Evolutionary conservation across 2,888 invertebrate genomes (phyloP), one percentile per base, ranked within the genome.

Genomic region (Aphidius colemani): DNA sequence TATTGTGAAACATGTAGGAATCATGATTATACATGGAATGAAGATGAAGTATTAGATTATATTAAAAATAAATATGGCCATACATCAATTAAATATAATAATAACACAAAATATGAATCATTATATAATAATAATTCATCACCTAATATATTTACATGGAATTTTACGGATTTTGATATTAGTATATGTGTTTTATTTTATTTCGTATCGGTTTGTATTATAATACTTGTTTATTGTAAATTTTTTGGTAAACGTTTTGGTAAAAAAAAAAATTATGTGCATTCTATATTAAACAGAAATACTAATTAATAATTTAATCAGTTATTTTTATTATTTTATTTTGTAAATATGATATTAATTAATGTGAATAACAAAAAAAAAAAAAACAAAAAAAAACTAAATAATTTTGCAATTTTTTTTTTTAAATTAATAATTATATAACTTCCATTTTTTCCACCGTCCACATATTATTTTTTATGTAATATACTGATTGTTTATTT

Each of bases 161-260:
- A 87, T 59, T 87, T 90, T 81, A 88, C 88, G 74, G 84, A 85
- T 76, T 84, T 89, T 81, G 92, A 92, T 81, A 88, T 92, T 80
- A 89, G 91, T 78, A 87, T 92, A 84, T 89, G 91, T 81, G 88
- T 92, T 82, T 84, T 91, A 71, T 85, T 93, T 75, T 92, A 92
- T 83, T 84, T 90, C 75, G 87, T 88, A 78, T 92, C 92, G 79
- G 89, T 91, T 75, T 82, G 88, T 73, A 89, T 93, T 81, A 86
- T 95, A 80, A 85, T 91, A 73, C 78, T 93, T 77, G 90, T 92
- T 69, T 88, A 92, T 76, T 87, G 90, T 77, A 87, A 91, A 81
- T 92, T 95, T 81, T 85, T 91, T 71, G 87, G 88, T 72, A 87
- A 87, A 79, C 86, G 88, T 74, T 84, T 84, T 72, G 90, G 91